Conservation (phyloP, 2,113 vertebrate genomes). For the Marmota flaviventris region DNA sequence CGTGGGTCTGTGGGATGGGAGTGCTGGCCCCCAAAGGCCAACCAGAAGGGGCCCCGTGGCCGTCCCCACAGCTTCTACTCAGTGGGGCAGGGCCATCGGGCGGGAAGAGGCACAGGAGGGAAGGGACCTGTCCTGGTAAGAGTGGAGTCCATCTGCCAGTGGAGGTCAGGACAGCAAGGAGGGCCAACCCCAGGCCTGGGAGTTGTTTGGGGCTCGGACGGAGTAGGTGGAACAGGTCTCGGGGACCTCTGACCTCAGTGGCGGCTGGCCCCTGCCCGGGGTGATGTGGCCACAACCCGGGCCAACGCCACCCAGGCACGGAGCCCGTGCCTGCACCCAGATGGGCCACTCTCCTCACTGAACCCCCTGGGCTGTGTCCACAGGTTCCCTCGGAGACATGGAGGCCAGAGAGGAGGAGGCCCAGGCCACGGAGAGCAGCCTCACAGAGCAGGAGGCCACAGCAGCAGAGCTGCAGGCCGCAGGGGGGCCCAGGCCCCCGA, state of each 20-base stretch:
- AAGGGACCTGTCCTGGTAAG: too few species aligned
- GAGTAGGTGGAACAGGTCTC: too few species aligned
- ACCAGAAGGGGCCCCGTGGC: not conserved
- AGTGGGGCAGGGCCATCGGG: too few species aligned
- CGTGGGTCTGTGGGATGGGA: not conserved
- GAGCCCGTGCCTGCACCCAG: not conserved
- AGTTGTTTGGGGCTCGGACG: not conserved
- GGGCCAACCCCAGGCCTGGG: too few species aligned
- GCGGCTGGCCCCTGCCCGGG: not conserved
- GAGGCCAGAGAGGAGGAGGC: constrained; percentile 90
- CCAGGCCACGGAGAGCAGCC: constrained; percentile 84
- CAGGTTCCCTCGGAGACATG: constrained; percentile 95
- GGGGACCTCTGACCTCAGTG: not conserved
- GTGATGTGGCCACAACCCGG: too few species aligned
- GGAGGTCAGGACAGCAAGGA: too few species aligned
- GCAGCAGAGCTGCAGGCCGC: constrained; percentile 89
- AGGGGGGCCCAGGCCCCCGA: constrained; percentile 86
- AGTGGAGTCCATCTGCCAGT: too few species aligned
- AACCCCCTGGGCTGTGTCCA: not conserved
- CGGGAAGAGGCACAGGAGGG: not conserved
- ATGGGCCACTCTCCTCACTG: not conserved
- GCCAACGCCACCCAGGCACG: not conserved
- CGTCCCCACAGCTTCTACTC: not conserved
- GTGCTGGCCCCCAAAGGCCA: not conserved
- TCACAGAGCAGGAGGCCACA: constrained; percentile 88